Percentiles rank a stretch among this genome's conserved stretches.
Conservation (phyloP, 1,140 invertebrate species). For the Meloidogyne chitwoodi region DNA sequence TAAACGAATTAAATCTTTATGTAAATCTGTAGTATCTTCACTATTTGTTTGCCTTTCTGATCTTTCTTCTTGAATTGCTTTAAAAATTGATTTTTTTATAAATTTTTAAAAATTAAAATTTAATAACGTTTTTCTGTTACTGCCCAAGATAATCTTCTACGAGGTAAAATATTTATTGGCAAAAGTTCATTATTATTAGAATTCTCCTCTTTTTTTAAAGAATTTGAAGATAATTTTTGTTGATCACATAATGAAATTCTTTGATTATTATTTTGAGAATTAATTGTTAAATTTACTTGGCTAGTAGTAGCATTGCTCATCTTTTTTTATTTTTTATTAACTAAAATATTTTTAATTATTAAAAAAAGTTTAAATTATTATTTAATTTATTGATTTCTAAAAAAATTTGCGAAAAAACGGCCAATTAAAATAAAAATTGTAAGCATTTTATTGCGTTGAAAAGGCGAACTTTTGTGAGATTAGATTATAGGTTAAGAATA, state of each 20-base stretch:
- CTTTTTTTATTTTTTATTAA: too few relatives aligned
- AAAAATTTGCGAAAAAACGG: not conserved
- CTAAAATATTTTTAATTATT: too few relatives aligned
- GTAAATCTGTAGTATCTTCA: not conserved
- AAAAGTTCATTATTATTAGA: not conserved
- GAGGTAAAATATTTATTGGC: not conserved
- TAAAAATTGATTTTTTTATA: not conserved
- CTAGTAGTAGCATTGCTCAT: too few relatives aligned
- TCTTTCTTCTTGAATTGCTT: not conserved
- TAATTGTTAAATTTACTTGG: too few relatives aligned
- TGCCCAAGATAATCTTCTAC: not conserved
- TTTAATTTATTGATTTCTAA: too few relatives aligned
- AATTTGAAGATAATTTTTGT: not conserved
- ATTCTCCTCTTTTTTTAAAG: not conserved
- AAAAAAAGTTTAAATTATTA: too few relatives aligned
- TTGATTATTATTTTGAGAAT: too few relatives aligned
- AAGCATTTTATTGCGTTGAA: not conserved
- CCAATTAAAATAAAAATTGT: not conserved
- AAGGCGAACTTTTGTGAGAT: too few relatives aligned
- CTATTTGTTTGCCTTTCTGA: not conserved
- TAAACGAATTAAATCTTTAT: conserved; percentile 23
- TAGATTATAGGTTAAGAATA: too few relatives aligned
- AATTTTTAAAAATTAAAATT: not conserved
- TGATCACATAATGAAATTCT: too few relatives aligned
- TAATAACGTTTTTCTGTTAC: not conserved